A percentile compares a stretch with the other conserved stretches of the same genome.
Evolutionary conservation across 2,797 vertebrate species (phyloP).

Genomic region (Leptatherina wallacei): DNA sequence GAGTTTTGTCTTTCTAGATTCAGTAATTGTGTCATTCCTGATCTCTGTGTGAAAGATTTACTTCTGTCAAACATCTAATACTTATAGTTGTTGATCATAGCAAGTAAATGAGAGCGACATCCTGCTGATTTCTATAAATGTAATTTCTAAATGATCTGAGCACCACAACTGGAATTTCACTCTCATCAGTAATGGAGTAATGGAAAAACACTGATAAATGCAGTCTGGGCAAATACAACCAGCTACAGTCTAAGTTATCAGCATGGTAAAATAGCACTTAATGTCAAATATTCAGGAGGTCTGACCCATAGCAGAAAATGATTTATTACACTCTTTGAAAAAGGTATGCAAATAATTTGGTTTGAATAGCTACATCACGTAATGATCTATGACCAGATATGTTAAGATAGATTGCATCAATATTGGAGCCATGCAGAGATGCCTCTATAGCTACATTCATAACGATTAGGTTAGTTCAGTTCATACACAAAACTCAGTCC

Average conservation of each 20-base stretch:
- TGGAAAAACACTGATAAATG: background rate
- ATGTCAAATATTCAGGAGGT: conserved; percentile 15
- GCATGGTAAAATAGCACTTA: background rate
- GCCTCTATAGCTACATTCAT: background rate
- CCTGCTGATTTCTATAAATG: background rate
- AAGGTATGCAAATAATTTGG: background rate
- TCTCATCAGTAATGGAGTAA: background rate
- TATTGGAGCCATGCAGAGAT: background rate
- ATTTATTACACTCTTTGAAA: conserved; percentile 7
- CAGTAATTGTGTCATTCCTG: no score
- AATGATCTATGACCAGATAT: conserved; percentile 20
- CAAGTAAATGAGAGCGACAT: background rate
- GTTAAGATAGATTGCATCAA: conserved; percentile 10
- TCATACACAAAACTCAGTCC: background rate
- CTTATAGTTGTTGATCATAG: background rate
- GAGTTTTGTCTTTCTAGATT: no score
- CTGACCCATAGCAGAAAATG: background rate
- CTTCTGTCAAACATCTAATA: no score
- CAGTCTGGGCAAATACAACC: background rate
- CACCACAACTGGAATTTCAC: background rate
- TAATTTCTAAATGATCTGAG: background rate
- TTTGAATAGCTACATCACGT: background rate
- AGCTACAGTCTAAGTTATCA: background rate
- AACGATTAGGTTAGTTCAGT: background rate
- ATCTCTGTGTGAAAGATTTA: no score